Evolutionary conservation across 2,888 invertebrate species (phyloP).

Genomic region (Meloe dianella): DNA sequence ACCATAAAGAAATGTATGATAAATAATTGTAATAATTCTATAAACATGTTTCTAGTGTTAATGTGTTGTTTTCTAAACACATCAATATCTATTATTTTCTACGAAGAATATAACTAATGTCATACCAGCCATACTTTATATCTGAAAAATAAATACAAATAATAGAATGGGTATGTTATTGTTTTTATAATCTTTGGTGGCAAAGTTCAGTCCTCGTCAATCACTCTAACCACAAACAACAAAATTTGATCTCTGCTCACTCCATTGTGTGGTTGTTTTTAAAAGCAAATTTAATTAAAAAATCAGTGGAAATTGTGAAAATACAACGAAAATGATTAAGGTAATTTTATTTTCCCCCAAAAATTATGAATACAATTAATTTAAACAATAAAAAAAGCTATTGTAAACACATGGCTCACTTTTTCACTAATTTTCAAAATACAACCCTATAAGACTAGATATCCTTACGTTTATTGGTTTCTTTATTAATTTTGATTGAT

Average conservation of each 20-base stretch:
- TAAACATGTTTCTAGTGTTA: too few relatives aligned
- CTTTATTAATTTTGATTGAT: too few relatives aligned
- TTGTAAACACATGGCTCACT: neutral
- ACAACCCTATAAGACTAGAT: neutral
- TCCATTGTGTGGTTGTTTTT: neutral
- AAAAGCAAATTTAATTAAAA: neutral
- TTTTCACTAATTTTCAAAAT: neutral
- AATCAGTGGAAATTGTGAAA: neutral
- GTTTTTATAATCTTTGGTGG: neutral
- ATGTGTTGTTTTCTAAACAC: too few relatives aligned
- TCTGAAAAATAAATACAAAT: too few relatives aligned
- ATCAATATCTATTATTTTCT: too few relatives aligned
- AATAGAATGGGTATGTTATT: too few relatives aligned
- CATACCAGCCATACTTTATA: too few relatives aligned
- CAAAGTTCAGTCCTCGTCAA: neutral
- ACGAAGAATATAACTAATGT: too few relatives aligned
- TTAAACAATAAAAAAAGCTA: neutral
- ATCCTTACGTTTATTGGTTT: neutral
- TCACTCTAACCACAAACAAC: neutral
- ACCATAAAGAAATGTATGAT: conserved; percentile 58
- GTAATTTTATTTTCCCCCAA: neutral
- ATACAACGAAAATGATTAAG: neutral
- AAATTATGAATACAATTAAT: neutral
- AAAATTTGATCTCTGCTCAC: neutral
- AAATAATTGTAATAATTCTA: neutral